phyloP scores from a whole-genome alignment of 2,113 vertebrate genomes.

The Pavo muticus region DNA sequence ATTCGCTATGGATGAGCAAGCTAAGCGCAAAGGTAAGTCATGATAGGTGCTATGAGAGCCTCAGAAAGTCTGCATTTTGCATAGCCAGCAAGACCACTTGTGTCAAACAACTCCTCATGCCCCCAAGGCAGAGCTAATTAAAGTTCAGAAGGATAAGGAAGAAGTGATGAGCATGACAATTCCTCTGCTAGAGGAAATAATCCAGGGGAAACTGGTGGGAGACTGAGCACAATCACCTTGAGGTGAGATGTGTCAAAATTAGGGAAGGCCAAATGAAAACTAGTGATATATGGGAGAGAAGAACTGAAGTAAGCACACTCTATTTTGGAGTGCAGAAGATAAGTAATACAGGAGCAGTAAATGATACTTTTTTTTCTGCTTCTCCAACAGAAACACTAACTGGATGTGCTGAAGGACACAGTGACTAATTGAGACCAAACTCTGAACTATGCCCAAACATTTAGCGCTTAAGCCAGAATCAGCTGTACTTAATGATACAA shows the following conservation, averaged over 20 bases:
- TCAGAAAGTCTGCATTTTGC: conserved; percentile 10
- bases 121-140: conserved; percentile 33
- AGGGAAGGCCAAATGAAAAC: not conserved
- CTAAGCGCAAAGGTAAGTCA: not conserved
- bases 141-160: conserved; percentile 34
- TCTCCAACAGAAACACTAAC: not conserved
- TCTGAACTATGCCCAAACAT: not conserved
- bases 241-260: not conserved
- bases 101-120: not conserved
- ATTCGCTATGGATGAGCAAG: conserved; percentile 48
- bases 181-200: not conserved
- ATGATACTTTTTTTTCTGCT: not conserved
- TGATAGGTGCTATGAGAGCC: not conserved
- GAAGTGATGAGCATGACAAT: conserved; percentile 22
- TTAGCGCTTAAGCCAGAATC: not conserved
- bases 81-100: not conserved
- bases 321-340: not conserved
- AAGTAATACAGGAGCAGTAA: not conserved
- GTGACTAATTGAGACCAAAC: not conserved
- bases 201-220: not conserved
- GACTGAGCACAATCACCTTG: not conserved
- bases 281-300: not conserved
- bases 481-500: not conserved
- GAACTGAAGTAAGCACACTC: not conserved
- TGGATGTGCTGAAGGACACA: not conserved